Evolutionary conservation across 2,797 vertebrate species (phyloP), one percentile per base, ranked within the genome.

Genomic region (Muscicapa striata): DNA sequence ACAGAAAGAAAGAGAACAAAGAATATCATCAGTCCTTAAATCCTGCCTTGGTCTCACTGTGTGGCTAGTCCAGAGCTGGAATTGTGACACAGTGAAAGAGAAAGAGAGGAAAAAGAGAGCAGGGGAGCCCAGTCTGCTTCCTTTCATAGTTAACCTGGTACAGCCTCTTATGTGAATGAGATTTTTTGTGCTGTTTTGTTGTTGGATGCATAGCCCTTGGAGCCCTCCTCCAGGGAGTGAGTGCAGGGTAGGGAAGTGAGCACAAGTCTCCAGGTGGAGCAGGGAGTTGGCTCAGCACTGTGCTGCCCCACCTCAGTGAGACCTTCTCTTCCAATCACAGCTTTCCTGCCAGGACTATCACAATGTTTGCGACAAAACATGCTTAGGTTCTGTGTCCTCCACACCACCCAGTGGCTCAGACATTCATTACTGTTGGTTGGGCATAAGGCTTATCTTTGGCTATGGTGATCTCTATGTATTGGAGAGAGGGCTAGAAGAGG

Each of bases 231-330:
- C 32, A 29, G 22, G 11, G 15, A 29, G 6, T 15, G 30, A 48
- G 41, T 48, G 11, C 36, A 24, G 26, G 15, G 1, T n/a, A 22
- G 7, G 9, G 13, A 41, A 29, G 15, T 21, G 19, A 68, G 9
- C 36, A 17, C 1, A 9, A 10, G 26, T 68, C 21, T 68, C 26
- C 4, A 5, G 4, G 18, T 22, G 4, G 22, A 62, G 26, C 27
- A 55, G 19, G 6, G 13, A 48, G 3, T 16, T 67, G 26, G 10
- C 22, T 81, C 10, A 48, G 54, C 41, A 17, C 7, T 48, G 13
- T 2, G 2, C 7, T 75, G 13, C 6, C 7, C 3, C 9, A 23
- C 4, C 7, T 55, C 7, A 48, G 9, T 0, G 1, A 52, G 30
- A 41, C 17, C 21, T 5, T 32, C 6, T 61, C 26, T 61, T 54